phyloP scores from a whole-genome alignment of 2,888 invertebrate species.

The Heliothis peltigera region DNA sequence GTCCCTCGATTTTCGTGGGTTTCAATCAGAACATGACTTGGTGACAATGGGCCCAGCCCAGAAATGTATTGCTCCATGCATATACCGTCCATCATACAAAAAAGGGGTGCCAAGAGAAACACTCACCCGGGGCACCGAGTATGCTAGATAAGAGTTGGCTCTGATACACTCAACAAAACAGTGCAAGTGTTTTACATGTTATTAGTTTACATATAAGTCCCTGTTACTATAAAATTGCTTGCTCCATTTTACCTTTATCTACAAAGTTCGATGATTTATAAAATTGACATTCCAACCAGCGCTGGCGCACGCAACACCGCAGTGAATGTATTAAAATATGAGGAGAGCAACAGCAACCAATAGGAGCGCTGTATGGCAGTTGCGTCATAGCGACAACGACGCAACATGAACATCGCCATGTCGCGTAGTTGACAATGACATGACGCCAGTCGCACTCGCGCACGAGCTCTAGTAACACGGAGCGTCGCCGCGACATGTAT shows the following conservation, averaged over 20 bases:
- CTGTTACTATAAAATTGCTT: constrained; percentile 6
- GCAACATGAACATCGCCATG: constrained; percentile 65
- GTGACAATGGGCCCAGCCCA: too few relatives aligned
- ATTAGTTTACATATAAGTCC: too few relatives aligned
- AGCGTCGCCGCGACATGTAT: constrained; percentile 49
- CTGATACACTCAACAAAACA: too few relatives aligned
- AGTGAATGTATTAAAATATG: constrained; percentile 41
- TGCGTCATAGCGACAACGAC: constrained; percentile 65
- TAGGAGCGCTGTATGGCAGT: constrained; percentile 40
- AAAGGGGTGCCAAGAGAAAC: too few relatives aligned
- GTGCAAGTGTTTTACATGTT: too few relatives aligned
- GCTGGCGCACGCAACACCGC: constrained; percentile 38
- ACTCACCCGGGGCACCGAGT: too few relatives aligned
- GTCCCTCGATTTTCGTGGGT: too few relatives aligned
- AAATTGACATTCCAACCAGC: constrained; percentile 17
- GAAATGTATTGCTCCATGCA: too few relatives aligned
- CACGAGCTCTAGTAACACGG: constrained; percentile 31
- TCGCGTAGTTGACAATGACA: constrained; percentile 65
- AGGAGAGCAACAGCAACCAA: constrained; percentile 39
- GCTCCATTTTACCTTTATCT: constrained; percentile 2
- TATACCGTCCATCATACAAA: too few relatives aligned
- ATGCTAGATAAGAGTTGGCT: too few relatives aligned
- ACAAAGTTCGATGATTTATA: constrained; percentile 9
- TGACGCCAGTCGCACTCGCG: constrained; percentile 45
- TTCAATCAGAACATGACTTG: too few relatives aligned